phyloP scores from a whole-genome alignment of 2,797 vertebrate species.

The Enteromius thamalakanensis region DNA sequence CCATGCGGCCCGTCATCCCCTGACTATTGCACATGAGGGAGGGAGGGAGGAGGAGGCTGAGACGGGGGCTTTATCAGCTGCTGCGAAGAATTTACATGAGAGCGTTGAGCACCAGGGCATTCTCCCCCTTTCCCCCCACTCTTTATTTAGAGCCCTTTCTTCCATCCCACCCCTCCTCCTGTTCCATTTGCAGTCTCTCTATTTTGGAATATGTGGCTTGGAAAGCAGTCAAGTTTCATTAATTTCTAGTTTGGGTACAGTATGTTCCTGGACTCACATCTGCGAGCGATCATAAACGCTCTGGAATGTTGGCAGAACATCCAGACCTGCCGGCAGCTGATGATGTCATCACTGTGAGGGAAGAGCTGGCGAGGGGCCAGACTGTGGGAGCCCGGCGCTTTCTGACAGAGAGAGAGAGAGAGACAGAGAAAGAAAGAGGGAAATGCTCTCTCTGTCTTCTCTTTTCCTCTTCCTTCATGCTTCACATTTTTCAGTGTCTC shows the following conservation, averaged over 20 bases:
- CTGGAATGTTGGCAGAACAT: slow-evolving; percentile 99
- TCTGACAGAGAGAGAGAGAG: slow-evolving; percentile 36
- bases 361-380: slow-evolving; percentile 76
- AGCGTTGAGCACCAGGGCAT: slow-evolving; percentile 76
- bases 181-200: slow-evolving; percentile 69
- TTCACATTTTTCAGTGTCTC: slow-evolving; percentile 65
- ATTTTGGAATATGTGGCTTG: slow-evolving; percentile 89
- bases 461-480: slow-evolving; percentile 61
- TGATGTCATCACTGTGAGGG: slow-evolving; percentile 98
- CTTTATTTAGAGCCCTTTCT: slow-evolving; percentile 72
- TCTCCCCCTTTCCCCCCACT: slow-evolving; percentile 61
- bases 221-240: slow-evolving; percentile 97
- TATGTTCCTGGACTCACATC: slow-evolving; percentile 99
- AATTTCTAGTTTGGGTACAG: slow-evolving; percentile 99
- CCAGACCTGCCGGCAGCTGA: slow-evolving; percentile 98
- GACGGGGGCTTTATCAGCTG: slow-evolving; percentile 82
- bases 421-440: slow-evolving; percentile 23
- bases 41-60: slow-evolving; percentile 57
- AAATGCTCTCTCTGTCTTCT: slow-evolving; percentile 46
- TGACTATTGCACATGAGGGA: slow-evolving; percentile 74
- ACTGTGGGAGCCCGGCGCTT: slow-evolving; percentile 57
- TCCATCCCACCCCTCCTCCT: slow-evolving; percentile 54
- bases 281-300: slow-evolving; percentile 99
- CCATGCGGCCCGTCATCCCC: slow-evolving; percentile 78
- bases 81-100: slow-evolving; percentile 88